phyloP scores from a whole-genome alignment of 2,797 vertebrate genomes.

The Monodelphis domestica region DNA sequence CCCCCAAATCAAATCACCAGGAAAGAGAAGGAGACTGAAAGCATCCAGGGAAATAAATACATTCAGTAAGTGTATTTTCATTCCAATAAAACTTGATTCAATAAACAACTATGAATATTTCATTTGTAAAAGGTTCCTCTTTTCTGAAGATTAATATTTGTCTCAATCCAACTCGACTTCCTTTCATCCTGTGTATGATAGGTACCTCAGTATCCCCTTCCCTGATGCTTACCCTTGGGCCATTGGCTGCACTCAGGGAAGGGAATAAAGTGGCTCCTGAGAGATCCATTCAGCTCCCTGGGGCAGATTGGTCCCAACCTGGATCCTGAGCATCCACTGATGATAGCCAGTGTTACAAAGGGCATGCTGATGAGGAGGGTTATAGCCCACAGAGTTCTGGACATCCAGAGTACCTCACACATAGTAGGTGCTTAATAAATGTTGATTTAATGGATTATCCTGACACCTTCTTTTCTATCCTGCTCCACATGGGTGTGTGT shows the following conservation, averaged over 20 bases:
- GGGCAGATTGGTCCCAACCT: not conserved
- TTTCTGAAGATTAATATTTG: slow-evolving; percentile 13
- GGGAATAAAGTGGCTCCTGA: not conserved
- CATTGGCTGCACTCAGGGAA: not conserved
- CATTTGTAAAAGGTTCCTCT: slow-evolving; percentile 69
- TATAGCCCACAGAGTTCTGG: not conserved
- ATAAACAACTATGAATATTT: slow-evolving; percentile 73
- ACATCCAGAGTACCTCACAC: not conserved
- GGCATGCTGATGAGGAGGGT: not conserved
- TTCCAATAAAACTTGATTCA: slow-evolving; percentile 80
- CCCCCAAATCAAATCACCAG: slow-evolving; percentile 77
- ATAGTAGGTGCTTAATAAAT: not conserved
- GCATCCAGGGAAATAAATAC: slow-evolving; percentile 74
- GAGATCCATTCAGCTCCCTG: not conserved
- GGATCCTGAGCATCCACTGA: not conserved
- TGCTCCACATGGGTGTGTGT: too few relatives aligned
- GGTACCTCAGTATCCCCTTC: rapidly evolving
- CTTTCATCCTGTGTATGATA: not conserved
- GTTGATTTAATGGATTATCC: not conserved
- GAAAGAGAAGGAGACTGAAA: slow-evolving; percentile 69
- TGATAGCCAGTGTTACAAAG: not conserved
- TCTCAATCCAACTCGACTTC: slow-evolving; percentile 31
- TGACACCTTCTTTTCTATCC: not conserved
- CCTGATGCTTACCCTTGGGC: not conserved
- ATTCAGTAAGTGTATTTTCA: slow-evolving; percentile 77